Evolutionary conservation across 2,113 vertebrate genomes (phyloP).

Genomic region (Chaenocephalus aceratus): DNA sequence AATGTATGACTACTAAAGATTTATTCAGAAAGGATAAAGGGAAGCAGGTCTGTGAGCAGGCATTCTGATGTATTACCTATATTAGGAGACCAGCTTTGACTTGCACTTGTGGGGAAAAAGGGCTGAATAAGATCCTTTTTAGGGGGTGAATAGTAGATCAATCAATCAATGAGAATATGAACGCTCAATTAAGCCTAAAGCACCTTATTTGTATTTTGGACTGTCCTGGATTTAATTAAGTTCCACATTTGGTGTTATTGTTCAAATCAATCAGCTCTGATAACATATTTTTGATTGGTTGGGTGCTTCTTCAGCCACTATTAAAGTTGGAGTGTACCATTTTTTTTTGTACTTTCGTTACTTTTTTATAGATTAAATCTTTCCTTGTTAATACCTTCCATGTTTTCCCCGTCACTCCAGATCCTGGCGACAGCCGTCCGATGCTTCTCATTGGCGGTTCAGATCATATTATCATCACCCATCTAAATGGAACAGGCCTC

Average conservation of each 20-base stretch:
- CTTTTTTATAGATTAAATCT: background rate
- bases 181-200: constrained; percentile 71
- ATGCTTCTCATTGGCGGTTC: constrained; percentile 88
- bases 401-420: constrained; percentile 72
- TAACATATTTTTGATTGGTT: constrained; percentile 6
- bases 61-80: constrained; percentile 68
- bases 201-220: constrained; percentile 52
- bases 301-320: background rate
- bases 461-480: constrained; percentile 86
- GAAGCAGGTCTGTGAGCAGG: constrained; percentile 50
- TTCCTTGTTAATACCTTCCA: background rate
- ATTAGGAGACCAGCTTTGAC: constrained; percentile 54
- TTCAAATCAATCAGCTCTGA: background rate
- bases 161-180: constrained; percentile 25
- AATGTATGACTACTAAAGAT: constrained; percentile 29
- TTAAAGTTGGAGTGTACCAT: background rate
- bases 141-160: constrained; percentile 44
- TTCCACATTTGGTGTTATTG: constrained; percentile 2
- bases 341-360: background rate
- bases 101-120: constrained; percentile 59
- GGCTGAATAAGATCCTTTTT: constrained; percentile 66
- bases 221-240: background rate
- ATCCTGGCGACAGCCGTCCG: constrained; percentile 88
- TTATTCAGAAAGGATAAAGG: constrained; percentile 49
- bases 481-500: constrained; percentile 89